These are phyloP conservation scores for Apamea anceps DNA, from an alignment of 2,888 invertebrate genomes.

Conservation along the genomic window DNA sequence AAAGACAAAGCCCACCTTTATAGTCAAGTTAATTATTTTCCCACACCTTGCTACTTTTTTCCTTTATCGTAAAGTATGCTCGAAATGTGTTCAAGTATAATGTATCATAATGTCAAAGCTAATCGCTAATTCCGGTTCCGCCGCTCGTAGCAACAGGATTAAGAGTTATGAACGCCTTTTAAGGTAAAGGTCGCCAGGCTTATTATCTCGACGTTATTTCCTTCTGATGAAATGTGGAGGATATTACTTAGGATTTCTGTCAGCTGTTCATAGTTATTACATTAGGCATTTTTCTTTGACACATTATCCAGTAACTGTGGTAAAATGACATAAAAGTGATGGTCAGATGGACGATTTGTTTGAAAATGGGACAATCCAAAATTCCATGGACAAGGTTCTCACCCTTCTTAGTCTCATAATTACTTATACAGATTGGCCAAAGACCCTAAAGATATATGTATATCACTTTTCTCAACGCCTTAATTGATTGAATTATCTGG, in stretches of 20 bases:
- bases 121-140: constrained; percentile 34
- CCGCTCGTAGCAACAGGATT: not conserved
- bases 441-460: not conserved
- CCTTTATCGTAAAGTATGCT: not conserved
- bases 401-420: not conserved
- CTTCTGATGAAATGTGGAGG: constrained; percentile 18
- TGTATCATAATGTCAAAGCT: not conserved
- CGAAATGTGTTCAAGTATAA: not conserved
- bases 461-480: not conserved
- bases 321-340: too few relatives aligned
- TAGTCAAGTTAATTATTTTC: not conserved
- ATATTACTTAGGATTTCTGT: not conserved
- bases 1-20: not conserved
- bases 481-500: not conserved
- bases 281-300: not conserved
- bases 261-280: not conserved
- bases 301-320: not conserved
- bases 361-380: not conserved
- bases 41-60: not conserved
- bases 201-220: constrained; percentile 34
- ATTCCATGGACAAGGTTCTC: too few relatives aligned
- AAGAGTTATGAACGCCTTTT: constrained; percentile 24
- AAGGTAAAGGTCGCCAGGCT: constrained; percentile 42
- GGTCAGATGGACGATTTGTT: not conserved
- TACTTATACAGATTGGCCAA: not conserved